Percentiles rank a stretch among this genome's conserved stretches.
Evolutionary conservation across 2,797 vertebrate species (phyloP).

Genomic region (Karalla daura): DNA sequence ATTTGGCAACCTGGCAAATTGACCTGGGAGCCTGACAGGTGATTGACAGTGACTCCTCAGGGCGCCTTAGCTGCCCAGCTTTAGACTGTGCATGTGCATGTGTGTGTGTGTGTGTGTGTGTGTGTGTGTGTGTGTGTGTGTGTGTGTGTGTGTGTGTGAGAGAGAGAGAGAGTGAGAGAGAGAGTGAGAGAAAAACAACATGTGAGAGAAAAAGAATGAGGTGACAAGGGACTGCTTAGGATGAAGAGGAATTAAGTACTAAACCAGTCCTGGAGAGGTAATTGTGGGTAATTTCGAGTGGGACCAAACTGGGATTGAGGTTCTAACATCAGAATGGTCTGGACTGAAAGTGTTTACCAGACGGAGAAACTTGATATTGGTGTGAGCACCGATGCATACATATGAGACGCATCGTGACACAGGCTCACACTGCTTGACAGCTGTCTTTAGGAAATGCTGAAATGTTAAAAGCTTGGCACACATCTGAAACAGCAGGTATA

Average conservation of each 20-base stretch:
- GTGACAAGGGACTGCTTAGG: slow-evolving; percentile 24
- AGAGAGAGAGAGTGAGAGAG: slow-evolving; percentile 17
- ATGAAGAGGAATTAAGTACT: slow-evolving; percentile 34
- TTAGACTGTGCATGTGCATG: slow-evolving; percentile 23
- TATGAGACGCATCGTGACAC: slow-evolving; percentile 14
- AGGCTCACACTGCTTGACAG: background rate
- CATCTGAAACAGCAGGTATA: background rate
- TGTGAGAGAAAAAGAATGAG: slow-evolving; percentile 31
- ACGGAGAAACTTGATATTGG: slow-evolving; percentile 44
- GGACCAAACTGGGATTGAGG: slow-evolving; percentile 54
- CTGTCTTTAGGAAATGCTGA: slow-evolving; percentile 10
- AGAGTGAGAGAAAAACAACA: slow-evolving; percentile 13
- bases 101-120: background rate
- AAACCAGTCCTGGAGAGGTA: slow-evolving; percentile 48
- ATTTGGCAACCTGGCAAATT: slow-evolving; percentile 82
- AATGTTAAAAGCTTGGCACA: background rate
- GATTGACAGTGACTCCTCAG: slow-evolving; percentile 82
- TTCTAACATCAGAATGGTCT: slow-evolving; percentile 55
- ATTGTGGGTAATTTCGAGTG: slow-evolving; percentile 60
- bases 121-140: background rate
- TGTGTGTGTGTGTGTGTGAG: slow-evolving; percentile 20
- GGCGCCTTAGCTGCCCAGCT: slow-evolving; percentile 46
- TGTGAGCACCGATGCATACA: slow-evolving; percentile 20
- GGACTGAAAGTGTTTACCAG: slow-evolving; percentile 52
- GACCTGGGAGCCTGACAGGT: slow-evolving; percentile 72